phyloP scores from a whole-genome alignment of 1,140 invertebrate species.

The Cepaea nemoralis region DNA sequence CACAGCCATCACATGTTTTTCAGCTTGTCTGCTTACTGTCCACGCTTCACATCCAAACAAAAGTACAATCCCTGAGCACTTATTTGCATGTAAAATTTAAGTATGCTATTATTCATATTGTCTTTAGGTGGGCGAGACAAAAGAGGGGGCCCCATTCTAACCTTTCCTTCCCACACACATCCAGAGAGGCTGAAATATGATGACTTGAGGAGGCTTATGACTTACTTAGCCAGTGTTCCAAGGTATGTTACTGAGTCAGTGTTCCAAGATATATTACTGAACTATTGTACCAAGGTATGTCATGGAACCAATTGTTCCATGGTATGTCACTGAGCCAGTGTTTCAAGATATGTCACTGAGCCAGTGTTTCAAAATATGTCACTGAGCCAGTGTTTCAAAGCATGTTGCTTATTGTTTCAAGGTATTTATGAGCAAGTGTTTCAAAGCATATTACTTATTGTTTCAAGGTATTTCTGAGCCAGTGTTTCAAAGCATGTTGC shows the following conservation, averaged over 20 bases:
- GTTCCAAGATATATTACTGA: slow-evolving; percentile 93
- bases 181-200: slow-evolving; percentile 91
- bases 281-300: slow-evolving; percentile 90
- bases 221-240: slow-evolving; percentile 92
- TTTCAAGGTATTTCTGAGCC: too few species aligned
- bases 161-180: slow-evolving; percentile 87
- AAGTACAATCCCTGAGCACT: too few species aligned
- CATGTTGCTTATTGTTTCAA: slow-evolving; percentile 91
- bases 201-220: slow-evolving; percentile 88
- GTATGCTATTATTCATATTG: too few species aligned
- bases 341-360: slow-evolving; percentile 93
- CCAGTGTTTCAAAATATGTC: slow-evolving; percentile 92
- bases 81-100: too few species aligned
- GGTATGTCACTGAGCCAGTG: slow-evolving; percentile 90
- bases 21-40: too few species aligned
- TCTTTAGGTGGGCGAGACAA: slow-evolving; percentile 86
- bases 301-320: slow-evolving; percentile 93
- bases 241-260: slow-evolving; percentile 91
- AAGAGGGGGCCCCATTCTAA: slow-evolving; percentile 89
- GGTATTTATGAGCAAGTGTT: slow-evolving; percentile 88
- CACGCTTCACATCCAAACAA: too few species aligned
- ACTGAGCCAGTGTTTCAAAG: slow-evolving; percentile 92
- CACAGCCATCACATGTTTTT: too few species aligned
- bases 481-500: too few species aligned
- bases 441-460: too few species aligned